Base-by-base conservation (phyloP, 2,888 invertebrate species). In the Macaria notata region DNA sequence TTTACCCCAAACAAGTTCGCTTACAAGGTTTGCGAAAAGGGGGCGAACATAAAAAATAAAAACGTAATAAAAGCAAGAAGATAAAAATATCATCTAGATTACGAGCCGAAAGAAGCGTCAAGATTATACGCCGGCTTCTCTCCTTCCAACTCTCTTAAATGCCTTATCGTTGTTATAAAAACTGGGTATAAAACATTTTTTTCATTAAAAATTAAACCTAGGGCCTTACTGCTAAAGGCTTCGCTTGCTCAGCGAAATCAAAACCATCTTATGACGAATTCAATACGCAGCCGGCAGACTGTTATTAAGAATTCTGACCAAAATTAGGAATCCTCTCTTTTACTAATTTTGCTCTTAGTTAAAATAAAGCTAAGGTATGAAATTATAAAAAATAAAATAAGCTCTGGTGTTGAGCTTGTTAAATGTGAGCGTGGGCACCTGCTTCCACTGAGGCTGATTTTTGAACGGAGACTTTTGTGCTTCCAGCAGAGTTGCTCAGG, bases 401-500 rank as follows among this genome's bases (percentile, higher is more conserved):
- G 33, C 39, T 38, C 33, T 31, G 5, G 9, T 19, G 9, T 30
- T 38, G 9, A 53, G 46, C 36, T 42, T 53, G 52, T 59, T 67
- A 19, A 19, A 19, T 41, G 5, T 65, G 71, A 65, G 59, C 66
- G 53, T 76, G 75, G 70, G 63, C 78, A 82, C 86, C 86, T 80
- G 85, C 75, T 64, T 87, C 78, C n/a, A 89, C 63, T 9, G 86
- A 73, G 3, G 83, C 88, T 3, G 88, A 72, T 65, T 90, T 90
- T 71, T 90, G 83, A 6, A 90, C 79, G 4, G 90, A 86, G 52
- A 91, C 66, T 66, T 75, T 85, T 29, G 91, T 90, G 52, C 77
- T 80, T 43, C 72, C 80, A 9, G 86, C 91, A 4, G 88, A 86
- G 71, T 93, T 94, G 50, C 90, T 92, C 9, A 95, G 81, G 54